Percentiles rank a stretch among this genome's conserved stretches.
Conservation (phyloP, 2,888 invertebrate species). For the Papilio elwesi region DNA sequence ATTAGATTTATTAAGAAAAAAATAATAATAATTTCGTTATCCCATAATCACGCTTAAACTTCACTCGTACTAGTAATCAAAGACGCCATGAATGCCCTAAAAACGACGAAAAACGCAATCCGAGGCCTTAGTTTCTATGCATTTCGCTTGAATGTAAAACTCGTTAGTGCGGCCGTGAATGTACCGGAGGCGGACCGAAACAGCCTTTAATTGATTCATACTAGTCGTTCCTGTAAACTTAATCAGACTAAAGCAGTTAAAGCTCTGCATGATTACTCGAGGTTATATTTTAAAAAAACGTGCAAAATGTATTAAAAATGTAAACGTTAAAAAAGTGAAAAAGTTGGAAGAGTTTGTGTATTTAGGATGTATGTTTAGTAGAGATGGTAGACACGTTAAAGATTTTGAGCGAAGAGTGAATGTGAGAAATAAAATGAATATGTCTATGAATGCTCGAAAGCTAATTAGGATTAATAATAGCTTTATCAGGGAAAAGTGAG, state of each 20-base stretch:
- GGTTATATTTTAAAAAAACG: slow-evolving; percentile 27
- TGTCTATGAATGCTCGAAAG: too few relatives aligned
- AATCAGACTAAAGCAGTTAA: slow-evolving; percentile 68
- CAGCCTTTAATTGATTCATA: slow-evolving; percentile 49
- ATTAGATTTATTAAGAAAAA: not conserved
- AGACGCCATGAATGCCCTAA: slow-evolving; percentile 41
- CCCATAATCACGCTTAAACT: slow-evolving; percentile 71
- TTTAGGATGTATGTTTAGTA: too few relatives aligned
- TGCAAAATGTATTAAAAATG: slow-evolving; percentile 6
- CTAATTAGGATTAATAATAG: too few relatives aligned
- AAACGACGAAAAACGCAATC: slow-evolving; percentile 43
- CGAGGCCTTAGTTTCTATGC: slow-evolving; percentile 67
- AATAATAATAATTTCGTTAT: slow-evolving; percentile 51
- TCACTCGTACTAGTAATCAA: slow-evolving; percentile 55
- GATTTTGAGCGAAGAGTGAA: too few relatives aligned
- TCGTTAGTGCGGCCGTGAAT: slow-evolving; percentile 57
- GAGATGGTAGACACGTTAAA: too few relatives aligned
- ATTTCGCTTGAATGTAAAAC: slow-evolving; percentile 60
- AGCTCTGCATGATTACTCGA: slow-evolving; percentile 52
- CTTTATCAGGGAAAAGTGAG: too few relatives aligned
- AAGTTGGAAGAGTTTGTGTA: too few relatives aligned
- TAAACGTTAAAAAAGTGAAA: too few relatives aligned
- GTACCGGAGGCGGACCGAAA: slow-evolving; percentile 44
- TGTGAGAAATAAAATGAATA: too few relatives aligned
- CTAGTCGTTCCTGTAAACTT: slow-evolving; percentile 53